phyloP scores from a whole-genome alignment of 2,113 vertebrate species.

The Labeo rohita region DNA sequence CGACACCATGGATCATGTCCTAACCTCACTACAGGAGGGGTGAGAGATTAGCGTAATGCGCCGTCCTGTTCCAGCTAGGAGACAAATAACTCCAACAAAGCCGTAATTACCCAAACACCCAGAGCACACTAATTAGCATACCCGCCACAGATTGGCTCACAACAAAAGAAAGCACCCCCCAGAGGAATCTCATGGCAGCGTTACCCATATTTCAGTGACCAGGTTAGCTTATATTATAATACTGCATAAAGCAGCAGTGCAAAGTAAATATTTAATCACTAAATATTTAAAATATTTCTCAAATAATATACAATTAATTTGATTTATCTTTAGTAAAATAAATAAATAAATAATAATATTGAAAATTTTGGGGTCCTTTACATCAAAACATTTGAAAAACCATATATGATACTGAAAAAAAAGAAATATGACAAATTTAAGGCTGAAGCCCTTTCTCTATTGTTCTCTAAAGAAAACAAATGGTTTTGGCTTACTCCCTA shows the following conservation, averaged over 20 bases:
- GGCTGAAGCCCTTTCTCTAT: background rate
- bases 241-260: too few species aligned
- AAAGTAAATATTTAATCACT: too few species aligned
- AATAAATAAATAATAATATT: too few species aligned
- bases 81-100: constrained; percentile 36
- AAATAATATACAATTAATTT: too few species aligned
- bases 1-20: constrained; percentile 30
- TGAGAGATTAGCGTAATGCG: constrained; percentile 37
- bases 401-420: background rate
- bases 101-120: constrained; percentile 42
- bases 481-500: background rate
- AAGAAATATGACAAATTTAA: background rate
- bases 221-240: background rate
- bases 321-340: too few species aligned
- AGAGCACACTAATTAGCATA: constrained; percentile 20
- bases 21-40: constrained; percentile 32
- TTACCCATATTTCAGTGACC: constrained; percentile 26
- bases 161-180: background rate
- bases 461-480: background rate
- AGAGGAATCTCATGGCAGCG: background rate
- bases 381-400: too few species aligned
- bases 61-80: constrained; percentile 21
- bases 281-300: too few species aligned
- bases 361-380: too few species aligned
- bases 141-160: constrained; percentile 6